A percentile compares a stretch with the other conserved stretches of the same genome.
phyloP scores from a whole-genome alignment of 2,888 invertebrate species.

The Apeira syringaria region DNA sequence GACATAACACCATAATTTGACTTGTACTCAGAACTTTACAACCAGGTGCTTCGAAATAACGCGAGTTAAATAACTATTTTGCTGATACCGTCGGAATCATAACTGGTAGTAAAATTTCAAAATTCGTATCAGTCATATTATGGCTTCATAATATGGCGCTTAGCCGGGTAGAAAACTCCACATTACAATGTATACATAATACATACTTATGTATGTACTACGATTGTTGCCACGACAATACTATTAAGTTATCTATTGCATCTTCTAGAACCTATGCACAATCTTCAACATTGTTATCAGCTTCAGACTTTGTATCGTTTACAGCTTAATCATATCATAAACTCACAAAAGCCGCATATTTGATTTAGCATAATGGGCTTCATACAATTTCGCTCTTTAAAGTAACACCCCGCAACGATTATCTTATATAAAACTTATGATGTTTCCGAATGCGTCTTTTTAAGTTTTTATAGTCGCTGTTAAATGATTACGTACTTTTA shows the following conservation, averaged over 20 bases:
- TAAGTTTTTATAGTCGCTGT: constrained; percentile 25
- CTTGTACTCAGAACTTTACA: too few relatives aligned
- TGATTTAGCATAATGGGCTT: constrained; percentile 32
- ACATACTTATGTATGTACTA: too few relatives aligned
- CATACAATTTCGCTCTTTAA: constrained; percentile 28
- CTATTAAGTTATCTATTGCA: constrained; percentile 9
- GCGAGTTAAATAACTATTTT: neutral
- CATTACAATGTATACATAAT: neutral
- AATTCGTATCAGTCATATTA: too few relatives aligned
- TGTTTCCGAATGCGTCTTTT: constrained; percentile 29
- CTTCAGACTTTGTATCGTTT: constrained; percentile 27
- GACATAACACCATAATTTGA: too few relatives aligned
- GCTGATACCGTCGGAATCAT: too few relatives aligned
- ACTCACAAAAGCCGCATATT: constrained; percentile 26
- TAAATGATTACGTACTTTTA: constrained; percentile 27
- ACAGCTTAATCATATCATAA: constrained; percentile 30
- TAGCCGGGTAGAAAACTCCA: neutral
- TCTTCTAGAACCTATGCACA: constrained; percentile 11
- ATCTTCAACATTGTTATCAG: constrained; percentile 8
- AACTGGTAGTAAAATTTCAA: too few relatives aligned
- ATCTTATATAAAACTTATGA: constrained; percentile 30
- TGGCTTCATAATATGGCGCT: too few relatives aligned
- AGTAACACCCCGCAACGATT: constrained; percentile 27
- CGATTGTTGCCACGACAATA: constrained; percentile 6
- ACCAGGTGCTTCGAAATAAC: too few relatives aligned